Conservation (phyloP, 2,888 invertebrate genomes). For the Pheosia tremula region DNA sequence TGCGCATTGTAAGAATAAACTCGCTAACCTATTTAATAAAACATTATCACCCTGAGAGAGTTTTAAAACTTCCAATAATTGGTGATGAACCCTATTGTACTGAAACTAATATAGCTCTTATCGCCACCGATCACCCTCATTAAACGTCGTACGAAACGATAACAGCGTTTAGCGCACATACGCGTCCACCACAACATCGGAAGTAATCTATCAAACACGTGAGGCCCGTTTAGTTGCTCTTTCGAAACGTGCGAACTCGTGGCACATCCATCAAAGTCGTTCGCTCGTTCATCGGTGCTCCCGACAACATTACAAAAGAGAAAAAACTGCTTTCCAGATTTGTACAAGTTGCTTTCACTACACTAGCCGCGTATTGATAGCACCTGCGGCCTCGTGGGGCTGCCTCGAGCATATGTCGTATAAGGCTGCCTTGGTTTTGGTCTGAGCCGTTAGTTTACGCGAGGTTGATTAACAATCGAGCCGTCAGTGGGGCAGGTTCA, state of each 20-base stretch:
- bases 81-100: too few relatives aligned
- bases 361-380: neutral
- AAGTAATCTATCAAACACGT: conserved; percentile 34
- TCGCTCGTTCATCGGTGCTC: conserved; percentile 25
- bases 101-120: neutral
- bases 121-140: neutral
- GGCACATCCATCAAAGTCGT: conserved; percentile 33
- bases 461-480: too few relatives aligned
- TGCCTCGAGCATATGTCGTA: too few relatives aligned
- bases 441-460: too few relatives aligned
- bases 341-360: conserved; percentile 8
- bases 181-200: conserved; percentile 18
- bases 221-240: conserved; percentile 19
- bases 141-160: neutral
- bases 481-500: too few relatives aligned
- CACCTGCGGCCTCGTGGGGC: too few relatives aligned
- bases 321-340: conserved; percentile 16
- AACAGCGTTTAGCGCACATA: neutral
- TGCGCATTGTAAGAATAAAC: too few relatives aligned
- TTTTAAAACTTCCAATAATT: too few relatives aligned
- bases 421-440: too few relatives aligned
- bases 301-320: conserved; percentile 14
- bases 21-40: too few relatives aligned
- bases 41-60: too few relatives aligned
- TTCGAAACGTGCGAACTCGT: conserved; percentile 18